Conservation (phyloP, 2,797 vertebrate genomes). For the Amazona finschi region DNA sequence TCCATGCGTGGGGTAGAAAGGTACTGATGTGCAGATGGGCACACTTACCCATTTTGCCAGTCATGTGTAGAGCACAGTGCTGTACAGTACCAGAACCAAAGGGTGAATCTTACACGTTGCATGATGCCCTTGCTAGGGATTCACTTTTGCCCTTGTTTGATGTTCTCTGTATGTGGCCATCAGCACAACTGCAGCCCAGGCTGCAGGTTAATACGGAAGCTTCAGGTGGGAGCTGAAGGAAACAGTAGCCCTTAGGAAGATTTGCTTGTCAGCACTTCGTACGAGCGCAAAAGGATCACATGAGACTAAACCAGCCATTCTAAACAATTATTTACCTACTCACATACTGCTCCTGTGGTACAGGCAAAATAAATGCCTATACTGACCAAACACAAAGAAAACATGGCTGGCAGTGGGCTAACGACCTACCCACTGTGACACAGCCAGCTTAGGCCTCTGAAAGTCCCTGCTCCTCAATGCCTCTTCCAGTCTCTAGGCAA, state of each 20-base stretch:
- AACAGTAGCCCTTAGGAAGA: not conserved
- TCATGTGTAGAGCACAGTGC: not conserved
- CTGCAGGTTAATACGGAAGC: not conserved
- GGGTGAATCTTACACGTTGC: not conserved
- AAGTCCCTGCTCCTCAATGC: not conserved
- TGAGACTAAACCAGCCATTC: not conserved
- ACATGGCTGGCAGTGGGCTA: not conserved
- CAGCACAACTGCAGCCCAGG: not conserved
- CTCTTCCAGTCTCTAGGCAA: not conserved
- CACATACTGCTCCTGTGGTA: not conserved
- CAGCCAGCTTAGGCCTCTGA: not conserved
- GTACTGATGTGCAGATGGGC: not conserved
- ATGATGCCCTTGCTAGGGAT: not conserved
- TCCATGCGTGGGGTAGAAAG: not conserved
- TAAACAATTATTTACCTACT: not conserved
- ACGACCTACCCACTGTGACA: not conserved
- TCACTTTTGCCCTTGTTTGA: not conserved
- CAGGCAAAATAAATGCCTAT: not conserved
- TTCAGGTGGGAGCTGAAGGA: not conserved
- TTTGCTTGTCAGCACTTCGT: not conserved
- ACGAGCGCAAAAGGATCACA: not conserved
- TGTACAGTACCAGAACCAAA: not conserved
- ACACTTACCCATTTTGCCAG: not conserved
- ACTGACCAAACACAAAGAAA: not conserved
- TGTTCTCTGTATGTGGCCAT: accelerated